Percentiles rank a stretch among this genome's conserved stretches.
phyloP scores from a whole-genome alignment of 2,888 invertebrate genomes.

The Drosophila lutescens region DNA sequence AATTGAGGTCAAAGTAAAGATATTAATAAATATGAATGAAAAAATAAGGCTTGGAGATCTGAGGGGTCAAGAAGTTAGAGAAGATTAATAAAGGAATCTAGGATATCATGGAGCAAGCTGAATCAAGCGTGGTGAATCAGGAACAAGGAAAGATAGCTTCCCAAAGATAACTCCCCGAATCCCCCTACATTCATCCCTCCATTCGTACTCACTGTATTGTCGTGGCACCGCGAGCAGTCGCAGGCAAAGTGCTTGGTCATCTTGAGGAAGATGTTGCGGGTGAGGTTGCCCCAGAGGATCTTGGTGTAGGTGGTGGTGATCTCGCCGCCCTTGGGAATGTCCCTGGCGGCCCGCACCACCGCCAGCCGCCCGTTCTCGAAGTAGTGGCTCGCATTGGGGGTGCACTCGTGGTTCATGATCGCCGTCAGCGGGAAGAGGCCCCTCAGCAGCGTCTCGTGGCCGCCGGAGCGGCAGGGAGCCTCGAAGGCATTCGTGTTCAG shows the following conservation, averaged over 20 bases:
- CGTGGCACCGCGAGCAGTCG: constrained; percentile 88
- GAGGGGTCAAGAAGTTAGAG: not conserved
- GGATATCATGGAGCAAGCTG: too few species aligned
- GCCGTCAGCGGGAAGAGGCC: constrained; percentile 89
- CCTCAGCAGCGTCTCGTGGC: constrained; percentile 85
- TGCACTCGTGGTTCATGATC: constrained; percentile 90
- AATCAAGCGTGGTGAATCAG: too few species aligned
- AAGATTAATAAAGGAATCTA: too few species aligned
- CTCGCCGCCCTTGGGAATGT: constrained; percentile 88
- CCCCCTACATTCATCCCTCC: too few species aligned
- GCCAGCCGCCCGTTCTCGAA: constrained; percentile 87
- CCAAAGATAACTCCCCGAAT: constrained; percentile 34
- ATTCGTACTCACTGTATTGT: constrained; percentile 87
- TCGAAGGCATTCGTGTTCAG: constrained; percentile 85
- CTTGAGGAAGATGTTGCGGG: constrained; percentile 87
- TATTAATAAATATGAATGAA: not conserved
- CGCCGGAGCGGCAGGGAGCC: constrained; percentile 78
- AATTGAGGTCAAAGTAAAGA: constrained; percentile 1
- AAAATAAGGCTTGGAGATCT: too few species aligned
- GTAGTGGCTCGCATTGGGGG: constrained; percentile 89
- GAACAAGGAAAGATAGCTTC: too few species aligned
- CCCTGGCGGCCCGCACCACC: constrained; percentile 86
- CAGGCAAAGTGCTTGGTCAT: constrained; percentile 89
- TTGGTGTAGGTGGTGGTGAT: constrained; percentile 90
- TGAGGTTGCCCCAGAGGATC: constrained; percentile 89